These are phyloP conservation scores for Oreochromis grahami DNA, from an alignment of 2,797 vertebrate genomes.

Conservation along the genomic window DNA sequence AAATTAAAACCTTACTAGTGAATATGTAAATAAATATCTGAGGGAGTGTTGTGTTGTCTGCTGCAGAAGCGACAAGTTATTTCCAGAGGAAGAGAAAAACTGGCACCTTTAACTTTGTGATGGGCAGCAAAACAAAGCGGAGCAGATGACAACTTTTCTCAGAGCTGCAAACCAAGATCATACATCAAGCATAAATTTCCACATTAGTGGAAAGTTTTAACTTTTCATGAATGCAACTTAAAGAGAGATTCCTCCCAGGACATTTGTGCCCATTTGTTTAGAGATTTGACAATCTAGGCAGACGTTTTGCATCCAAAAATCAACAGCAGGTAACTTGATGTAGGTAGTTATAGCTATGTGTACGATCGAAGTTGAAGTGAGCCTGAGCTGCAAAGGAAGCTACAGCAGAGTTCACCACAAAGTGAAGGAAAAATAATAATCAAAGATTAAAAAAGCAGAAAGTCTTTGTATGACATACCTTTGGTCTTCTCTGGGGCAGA, in stretches of 20 bases:
- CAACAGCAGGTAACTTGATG: background rate
- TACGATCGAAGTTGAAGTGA: accelerated
- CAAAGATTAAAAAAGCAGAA: accelerated
- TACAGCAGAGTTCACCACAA: background rate
- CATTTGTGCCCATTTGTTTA: background rate
- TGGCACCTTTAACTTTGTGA: background rate
- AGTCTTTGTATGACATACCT: accelerated
- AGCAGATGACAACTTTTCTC: too few species aligned
- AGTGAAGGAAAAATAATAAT: accelerated
- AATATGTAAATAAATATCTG: background rate
- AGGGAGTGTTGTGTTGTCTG: background rate
- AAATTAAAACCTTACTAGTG: accelerated
- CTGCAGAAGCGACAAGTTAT: background rate
- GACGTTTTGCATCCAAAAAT: accelerated
- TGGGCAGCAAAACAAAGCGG: background rate
- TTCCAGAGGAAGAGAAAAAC: background rate
- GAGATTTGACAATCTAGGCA: background rate
- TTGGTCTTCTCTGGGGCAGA: background rate
- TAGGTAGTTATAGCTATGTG: accelerated
- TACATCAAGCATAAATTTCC: background rate
- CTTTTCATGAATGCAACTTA: background rate
- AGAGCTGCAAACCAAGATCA: background rate
- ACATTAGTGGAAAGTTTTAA: background rate
- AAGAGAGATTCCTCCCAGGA: accelerated
- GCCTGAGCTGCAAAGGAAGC: background rate